A percentile compares a stretch with the other conserved stretches of the same genome.
These are phyloP conservation scores for Drosophila oshimai DNA, from an alignment of 1,140 invertebrate species.

Conservation along the genomic window DNA sequence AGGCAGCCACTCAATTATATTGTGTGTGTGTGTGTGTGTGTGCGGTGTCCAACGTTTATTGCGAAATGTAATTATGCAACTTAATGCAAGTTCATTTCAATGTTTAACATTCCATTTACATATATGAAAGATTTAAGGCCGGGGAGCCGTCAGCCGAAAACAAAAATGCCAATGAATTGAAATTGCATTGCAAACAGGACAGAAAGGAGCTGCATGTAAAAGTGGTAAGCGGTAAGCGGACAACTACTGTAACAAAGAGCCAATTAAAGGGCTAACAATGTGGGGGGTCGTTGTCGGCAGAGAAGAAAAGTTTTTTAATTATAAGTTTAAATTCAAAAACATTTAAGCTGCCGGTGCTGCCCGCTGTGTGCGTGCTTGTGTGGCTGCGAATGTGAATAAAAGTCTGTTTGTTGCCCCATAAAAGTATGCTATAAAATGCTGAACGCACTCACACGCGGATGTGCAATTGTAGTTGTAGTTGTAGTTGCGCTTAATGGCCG, in stretches of 20 bases:
- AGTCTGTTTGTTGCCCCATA: conserved; percentile 73
- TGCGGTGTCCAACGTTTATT: conserved; percentile 42
- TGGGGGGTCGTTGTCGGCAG: conserved; percentile 16
- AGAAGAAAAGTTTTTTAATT: conserved; percentile 74
- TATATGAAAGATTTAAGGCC: conserved; percentile 74
- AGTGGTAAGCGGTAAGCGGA: conserved; percentile 14
- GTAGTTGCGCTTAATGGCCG: conserved; percentile 62
- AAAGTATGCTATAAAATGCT: conserved; percentile 72
- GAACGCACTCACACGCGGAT: conserved; percentile 16
- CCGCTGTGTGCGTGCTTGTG: conserved; percentile 13
- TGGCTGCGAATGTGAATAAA: conserved; percentile 63
- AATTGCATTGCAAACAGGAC: conserved; percentile 39
- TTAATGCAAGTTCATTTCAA: conserved; percentile 78
- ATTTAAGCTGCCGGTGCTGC: conserved; percentile 59
- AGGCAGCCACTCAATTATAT: conserved; percentile 44
- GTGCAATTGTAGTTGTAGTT: conserved; percentile 38
- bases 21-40: background rate
- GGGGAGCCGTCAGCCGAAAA: conserved; percentile 3
- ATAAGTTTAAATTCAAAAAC: conserved; percentile 81
- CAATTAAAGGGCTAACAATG: conserved; percentile 79
- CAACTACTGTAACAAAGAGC: conserved; percentile 73
- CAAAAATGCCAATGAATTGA: conserved; percentile 56
- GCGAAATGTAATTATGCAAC: conserved; percentile 78
- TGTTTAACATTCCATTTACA: conserved; percentile 79
- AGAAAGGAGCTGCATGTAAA: too few relatives aligned